A percentile compares a stretch with the other conserved stretches of the same genome.
These are phyloP conservation scores for Amblyjoppa proteus DNA, from an alignment of 2,888 invertebrate genomes.

Conservation along the genomic window DNA sequence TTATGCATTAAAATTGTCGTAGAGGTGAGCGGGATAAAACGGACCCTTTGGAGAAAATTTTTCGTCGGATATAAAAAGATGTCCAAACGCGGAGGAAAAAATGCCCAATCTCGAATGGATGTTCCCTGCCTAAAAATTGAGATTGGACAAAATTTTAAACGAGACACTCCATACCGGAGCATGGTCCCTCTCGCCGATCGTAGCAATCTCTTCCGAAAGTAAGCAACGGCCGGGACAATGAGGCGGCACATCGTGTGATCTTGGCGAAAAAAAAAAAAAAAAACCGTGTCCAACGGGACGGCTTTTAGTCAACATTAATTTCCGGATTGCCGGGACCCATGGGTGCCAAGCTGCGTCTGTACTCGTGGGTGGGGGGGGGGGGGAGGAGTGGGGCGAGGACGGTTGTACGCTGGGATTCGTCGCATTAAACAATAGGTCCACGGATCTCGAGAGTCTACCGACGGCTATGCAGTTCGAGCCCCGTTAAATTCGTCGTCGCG, in stretches of 20 bases:
- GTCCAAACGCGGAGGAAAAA: no score
- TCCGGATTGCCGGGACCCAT: constrained; percentile 59
- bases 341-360: constrained; percentile 30
- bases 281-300: constrained; percentile 32
- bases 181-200: constrained; percentile 25
- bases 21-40: no score
- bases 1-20: no score
- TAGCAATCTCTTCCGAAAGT: constrained; percentile 34
- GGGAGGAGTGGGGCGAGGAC: background rate
- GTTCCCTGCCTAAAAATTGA: background rate
- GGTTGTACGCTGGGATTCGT: constrained; percentile 45
- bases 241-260: constrained; percentile 59
- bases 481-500: constrained; percentile 63
- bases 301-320: constrained; percentile 66
- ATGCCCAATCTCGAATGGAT: no score
- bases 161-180: background rate
- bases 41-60: no score
- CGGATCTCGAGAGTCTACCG: constrained; percentile 54
- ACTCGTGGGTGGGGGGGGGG: background rate
- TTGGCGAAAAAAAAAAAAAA: constrained; percentile 47
- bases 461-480: constrained; percentile 36
- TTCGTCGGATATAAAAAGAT: no score
- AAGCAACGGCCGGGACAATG: constrained; percentile 45
- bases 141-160: background rate
- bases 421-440: constrained; percentile 58